phyloP scores from a whole-genome alignment of 2,888 invertebrate genomes.

The Drosophila koepferae region DNA sequence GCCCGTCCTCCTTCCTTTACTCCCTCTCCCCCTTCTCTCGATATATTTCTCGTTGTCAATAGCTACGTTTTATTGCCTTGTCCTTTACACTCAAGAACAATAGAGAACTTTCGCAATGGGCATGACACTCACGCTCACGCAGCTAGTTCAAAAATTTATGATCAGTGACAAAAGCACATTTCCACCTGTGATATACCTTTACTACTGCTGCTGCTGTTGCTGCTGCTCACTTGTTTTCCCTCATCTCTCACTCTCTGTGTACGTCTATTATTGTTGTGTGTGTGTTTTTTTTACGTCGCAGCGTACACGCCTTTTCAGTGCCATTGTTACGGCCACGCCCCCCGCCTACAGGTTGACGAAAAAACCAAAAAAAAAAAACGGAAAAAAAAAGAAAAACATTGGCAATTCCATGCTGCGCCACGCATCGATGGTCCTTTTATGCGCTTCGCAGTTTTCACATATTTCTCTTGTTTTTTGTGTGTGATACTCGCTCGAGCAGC shows the following conservation, averaged over 20 bases:
- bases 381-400: slow-evolving; percentile 25
- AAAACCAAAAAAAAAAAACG: background rate
- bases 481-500: background rate
- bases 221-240: background rate
- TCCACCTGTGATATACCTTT: slow-evolving; percentile 75
- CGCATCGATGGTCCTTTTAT: slow-evolving; percentile 77
- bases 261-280: slow-evolving; percentile 14
- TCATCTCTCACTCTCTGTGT: background rate
- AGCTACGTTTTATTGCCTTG: slow-evolving; percentile 71
- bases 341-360: slow-evolving; percentile 41
- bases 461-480: slow-evolving; percentile 21
- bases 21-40: too few species aligned
- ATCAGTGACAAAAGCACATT: slow-evolving; percentile 80
- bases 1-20: background rate
- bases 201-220: slow-evolving; percentile 25
- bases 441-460: slow-evolving; percentile 69
- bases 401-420: slow-evolving; percentile 63
- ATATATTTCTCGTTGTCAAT: slow-evolving; percentile 58
- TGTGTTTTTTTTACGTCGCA: slow-evolving; percentile 24
- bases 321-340: slow-evolving; percentile 40
- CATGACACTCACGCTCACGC: slow-evolving; percentile 28
- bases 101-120: slow-evolving; percentile 26
- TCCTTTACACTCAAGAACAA: slow-evolving; percentile 51
- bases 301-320: slow-evolving; percentile 70
- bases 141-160: slow-evolving; percentile 73